Base-by-base conservation (phyloP, 2,888 invertebrate genomes). In the Ditylenchus weischeri region DNA sequence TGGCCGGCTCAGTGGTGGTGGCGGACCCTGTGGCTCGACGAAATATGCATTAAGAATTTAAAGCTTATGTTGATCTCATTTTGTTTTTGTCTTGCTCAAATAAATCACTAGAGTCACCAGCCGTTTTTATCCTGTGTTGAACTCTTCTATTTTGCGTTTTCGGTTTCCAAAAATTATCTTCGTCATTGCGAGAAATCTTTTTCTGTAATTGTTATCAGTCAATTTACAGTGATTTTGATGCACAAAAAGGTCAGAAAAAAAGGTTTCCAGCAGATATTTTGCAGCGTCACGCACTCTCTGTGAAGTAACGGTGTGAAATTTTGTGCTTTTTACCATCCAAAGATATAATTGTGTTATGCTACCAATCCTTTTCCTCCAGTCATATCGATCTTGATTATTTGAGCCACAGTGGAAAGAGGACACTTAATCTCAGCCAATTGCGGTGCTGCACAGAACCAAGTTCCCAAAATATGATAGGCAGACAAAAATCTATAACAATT, bases 241-340 rank as follows among this genome's bases (percentile, higher is more conserved):
- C 29, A 29, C 5, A 29, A 29, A 29, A 29, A 29, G 73, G 0
- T 71, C 69, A 64, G 76, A 70, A 65, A 82, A 82, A 48, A 82
- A 64, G 0, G 77, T 76, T 75, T 92, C 91, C 8, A 96, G 87
- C 50, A 96, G 86, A 72, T 91, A 91, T 84, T 98, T 96, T 0
- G 96, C 98, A 0, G 96, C 94, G 85, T 98, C 96, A 69, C 93
- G 88, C 0, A 98, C 98, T 75, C 98, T 87, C 90, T 94, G 91
- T 0, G 96, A 96, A 0, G 93, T 95, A 0, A 98, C 64, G 6
- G 60, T 29, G 68, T 72, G 35, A 47, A 72, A 61, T 38, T n/a
- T 68, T 43, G 43, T 2, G 5, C 3, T 43, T 43, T 43, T 8
- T 43, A 15, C 15, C 43, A 3, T 43, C 8, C 43, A 43, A 43